Conservation (phyloP, 2,888 invertebrate species). For the Hetaerina titia region DNA sequence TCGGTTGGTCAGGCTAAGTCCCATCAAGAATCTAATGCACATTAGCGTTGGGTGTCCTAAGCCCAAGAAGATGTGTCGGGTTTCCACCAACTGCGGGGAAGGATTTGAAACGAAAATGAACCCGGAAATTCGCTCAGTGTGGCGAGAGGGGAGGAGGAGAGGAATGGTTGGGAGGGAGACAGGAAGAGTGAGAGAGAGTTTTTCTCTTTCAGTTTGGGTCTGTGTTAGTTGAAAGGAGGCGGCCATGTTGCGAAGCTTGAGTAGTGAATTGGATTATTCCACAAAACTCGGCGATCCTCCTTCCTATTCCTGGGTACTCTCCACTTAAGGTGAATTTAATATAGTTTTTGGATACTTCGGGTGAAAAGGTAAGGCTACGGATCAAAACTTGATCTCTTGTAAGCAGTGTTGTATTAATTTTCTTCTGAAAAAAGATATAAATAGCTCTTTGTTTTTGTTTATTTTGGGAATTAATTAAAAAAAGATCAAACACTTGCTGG, state of each 20-base stretch:
- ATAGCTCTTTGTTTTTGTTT: too few relatives aligned
- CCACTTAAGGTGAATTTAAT: not conserved
- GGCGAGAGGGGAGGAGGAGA: not conserved
- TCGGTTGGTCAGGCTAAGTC: not conserved
- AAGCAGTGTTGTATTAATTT: not conserved
- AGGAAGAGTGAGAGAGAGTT: not conserved
- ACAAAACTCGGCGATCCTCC: not conserved
- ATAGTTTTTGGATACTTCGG: not conserved
- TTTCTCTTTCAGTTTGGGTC: slow-evolving; percentile 3
- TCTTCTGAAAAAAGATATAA: not conserved
- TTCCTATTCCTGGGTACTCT: not conserved
- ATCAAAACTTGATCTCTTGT: not conserved
- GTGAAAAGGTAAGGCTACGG: not conserved
- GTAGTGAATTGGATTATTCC: not conserved
- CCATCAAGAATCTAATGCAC: slow-evolving; percentile 39
- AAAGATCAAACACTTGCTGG: too few relatives aligned
- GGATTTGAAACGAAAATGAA: slow-evolving; percentile 25
- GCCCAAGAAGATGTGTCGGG: not conserved
- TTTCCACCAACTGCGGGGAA: slow-evolving; percentile 23
- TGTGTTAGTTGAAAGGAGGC: not conserved
- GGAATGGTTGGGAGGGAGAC: not conserved
- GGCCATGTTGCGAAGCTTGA: not conserved
- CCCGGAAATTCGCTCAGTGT: slow-evolving; percentile 1
- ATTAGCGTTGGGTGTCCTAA: not conserved
- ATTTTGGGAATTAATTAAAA: too few relatives aligned